phyloP scores from a whole-genome alignment of 2,888 invertebrate genomes.

The Ypsolopha scabrella region DNA sequence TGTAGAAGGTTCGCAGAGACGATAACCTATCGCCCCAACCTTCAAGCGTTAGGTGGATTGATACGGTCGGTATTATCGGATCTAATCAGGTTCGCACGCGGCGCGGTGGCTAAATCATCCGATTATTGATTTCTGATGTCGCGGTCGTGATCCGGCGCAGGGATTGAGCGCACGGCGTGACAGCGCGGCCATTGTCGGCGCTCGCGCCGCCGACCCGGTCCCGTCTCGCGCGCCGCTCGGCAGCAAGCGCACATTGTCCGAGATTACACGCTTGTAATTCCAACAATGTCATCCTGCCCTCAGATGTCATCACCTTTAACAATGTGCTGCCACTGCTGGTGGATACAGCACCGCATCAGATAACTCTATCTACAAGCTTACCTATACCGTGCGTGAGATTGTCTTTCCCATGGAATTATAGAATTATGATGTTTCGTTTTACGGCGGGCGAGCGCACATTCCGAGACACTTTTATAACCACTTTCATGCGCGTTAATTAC shows the following conservation, averaged over 20 bases:
- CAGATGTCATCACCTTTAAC: neutral
- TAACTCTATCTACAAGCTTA: too few relatives aligned
- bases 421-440: neutral
- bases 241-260: slow-evolving; percentile 36
- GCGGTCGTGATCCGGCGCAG: slow-evolving; percentile 66
- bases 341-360: neutral
- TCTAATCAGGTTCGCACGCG: slow-evolving; percentile 70
- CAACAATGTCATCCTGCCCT: slow-evolving; percentile 51
- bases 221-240: slow-evolving; percentile 20
- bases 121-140: slow-evolving; percentile 70
- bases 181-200: slow-evolving; percentile 57
- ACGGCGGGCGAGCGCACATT: neutral
- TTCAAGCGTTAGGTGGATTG: slow-evolving; percentile 32
- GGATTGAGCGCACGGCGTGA: slow-evolving; percentile 55
- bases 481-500: neutral
- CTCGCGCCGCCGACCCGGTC: slow-evolving; percentile 24
- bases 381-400: too few relatives aligned
- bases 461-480: neutral
- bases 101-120: slow-evolving; percentile 69
- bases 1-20: slow-evolving; percentile 40
- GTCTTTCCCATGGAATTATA: neutral
- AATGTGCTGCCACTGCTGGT: neutral
- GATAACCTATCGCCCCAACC: slow-evolving; percentile 60
- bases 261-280: slow-evolving; percentile 68
- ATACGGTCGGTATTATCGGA: slow-evolving; percentile 58